These are phyloP conservation scores for Caenorhabditis drosophilae DNA, from an alignment of 2,888 invertebrate genomes.

Conservation along the genomic window DNA sequence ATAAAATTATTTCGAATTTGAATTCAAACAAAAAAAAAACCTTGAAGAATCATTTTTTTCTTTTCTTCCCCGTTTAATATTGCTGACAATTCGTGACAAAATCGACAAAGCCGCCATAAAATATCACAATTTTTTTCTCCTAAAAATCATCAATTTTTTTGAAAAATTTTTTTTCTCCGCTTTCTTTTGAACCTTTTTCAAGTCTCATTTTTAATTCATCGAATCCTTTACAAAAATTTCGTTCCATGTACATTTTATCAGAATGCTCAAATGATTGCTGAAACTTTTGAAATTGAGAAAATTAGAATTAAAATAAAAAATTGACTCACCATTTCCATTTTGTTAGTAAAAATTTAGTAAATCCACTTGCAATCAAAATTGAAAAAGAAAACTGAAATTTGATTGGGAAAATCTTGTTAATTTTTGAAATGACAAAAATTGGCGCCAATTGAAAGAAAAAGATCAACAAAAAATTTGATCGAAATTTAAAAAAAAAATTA, in stretches of 20 bases:
- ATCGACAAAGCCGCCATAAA: constrained; percentile 41
- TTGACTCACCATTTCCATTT: constrained; percentile 4
- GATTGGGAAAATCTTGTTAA: no score
- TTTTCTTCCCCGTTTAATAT: constrained; percentile 30
- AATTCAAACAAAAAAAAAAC: no score
- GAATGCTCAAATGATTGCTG: constrained; percentile 24
- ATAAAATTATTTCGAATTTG: no score
- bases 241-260: constrained; percentile 23
- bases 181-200: constrained; percentile 16
- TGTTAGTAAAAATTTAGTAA: no score
- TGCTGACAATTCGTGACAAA: constrained; percentile 38
- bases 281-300: not conserved
- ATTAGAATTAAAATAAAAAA: not conserved
- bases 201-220: constrained; percentile 15
- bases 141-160: not conserved
- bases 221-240: constrained; percentile 23
- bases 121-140: constrained; percentile 26
- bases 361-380: no score
- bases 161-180: not conserved
- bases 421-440: no score
- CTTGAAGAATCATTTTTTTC: constrained; percentile 54
- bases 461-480: no score
- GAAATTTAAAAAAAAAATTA: no score
- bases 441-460: no score
- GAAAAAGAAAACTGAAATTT: no score